A percentile compares a stretch with the other conserved stretches of the same genome.
These are phyloP conservation scores for Drosophila obscura DNA, from an alignment of 1,140 invertebrate species.

Conservation along the genomic window DNA sequence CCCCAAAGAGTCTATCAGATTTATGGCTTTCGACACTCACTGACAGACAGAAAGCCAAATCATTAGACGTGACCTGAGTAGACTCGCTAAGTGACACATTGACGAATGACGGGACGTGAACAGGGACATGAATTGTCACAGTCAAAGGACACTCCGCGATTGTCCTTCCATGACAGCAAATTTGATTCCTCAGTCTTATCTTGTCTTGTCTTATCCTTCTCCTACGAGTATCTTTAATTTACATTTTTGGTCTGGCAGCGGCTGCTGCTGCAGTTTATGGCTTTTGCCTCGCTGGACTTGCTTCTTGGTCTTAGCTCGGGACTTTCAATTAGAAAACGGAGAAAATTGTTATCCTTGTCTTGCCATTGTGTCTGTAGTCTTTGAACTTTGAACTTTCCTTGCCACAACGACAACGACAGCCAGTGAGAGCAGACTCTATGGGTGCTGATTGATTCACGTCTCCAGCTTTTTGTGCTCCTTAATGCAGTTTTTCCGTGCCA, in stretches of 20 bases:
- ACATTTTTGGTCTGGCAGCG: constrained; percentile 27
- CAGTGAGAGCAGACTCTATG: too few relatives aligned
- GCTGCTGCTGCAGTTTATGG: constrained; percentile 61
- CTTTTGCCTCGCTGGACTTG: constrained; percentile 5
- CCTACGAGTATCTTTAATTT: constrained; percentile 19
- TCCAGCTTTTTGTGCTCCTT: constrained; percentile 21
- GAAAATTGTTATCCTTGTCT: constrained; percentile 20
- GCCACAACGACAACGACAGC: constrained; percentile 6
- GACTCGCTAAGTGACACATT: constrained; percentile 66
- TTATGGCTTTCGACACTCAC: constrained; percentile 30
- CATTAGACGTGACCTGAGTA: constrained; percentile 51
- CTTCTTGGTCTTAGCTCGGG: neutral
- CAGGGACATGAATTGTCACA: constrained; percentile 5
- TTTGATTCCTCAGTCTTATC: neutral
- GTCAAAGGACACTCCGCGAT: constrained; percentile 22
- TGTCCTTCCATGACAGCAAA: constrained; percentile 1
- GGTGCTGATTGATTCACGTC: constrained; percentile 50
- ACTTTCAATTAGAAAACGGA: neutral
- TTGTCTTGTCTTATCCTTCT: neutral
- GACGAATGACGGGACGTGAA: constrained; percentile 52
- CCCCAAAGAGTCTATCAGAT: constrained; percentile 27
- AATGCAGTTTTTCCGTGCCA: constrained; percentile 14
- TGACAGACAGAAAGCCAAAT: constrained; percentile 47
- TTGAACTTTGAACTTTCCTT: constrained; percentile 51
- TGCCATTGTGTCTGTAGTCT: too few relatives aligned